These are phyloP conservation scores for Stenichneumon culpator DNA, from an alignment of 2,888 invertebrate species.

Conservation along the genomic window DNA sequence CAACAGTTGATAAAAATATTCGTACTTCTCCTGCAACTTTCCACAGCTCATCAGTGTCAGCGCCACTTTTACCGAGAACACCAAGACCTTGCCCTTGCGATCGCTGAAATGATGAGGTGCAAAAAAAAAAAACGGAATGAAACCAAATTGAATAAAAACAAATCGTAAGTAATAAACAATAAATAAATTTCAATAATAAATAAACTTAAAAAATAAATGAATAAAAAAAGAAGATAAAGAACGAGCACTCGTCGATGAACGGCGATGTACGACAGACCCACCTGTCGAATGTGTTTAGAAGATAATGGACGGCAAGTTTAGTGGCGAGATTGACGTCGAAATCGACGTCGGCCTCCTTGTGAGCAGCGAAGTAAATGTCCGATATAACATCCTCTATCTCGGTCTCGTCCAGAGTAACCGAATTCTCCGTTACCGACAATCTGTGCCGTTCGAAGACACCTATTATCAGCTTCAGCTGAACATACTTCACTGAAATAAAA, in stretches of 20 bases:
- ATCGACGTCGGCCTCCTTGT: conserved; percentile 88
- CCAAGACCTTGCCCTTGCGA: conserved; percentile 88
- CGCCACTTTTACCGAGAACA: conserved; percentile 89
- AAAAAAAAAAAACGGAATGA: neutral
- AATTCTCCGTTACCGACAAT: conserved; percentile 89
- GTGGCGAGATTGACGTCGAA: conserved; percentile 89
- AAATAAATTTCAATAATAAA: neutral
- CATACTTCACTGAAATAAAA: conserved; percentile 85
- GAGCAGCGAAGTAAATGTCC: conserved; percentile 91
- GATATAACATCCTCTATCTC: conserved; percentile 91
- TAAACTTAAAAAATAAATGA: neutral
- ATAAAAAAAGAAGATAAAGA: neutral
- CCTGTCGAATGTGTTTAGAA: conserved; percentile 90
- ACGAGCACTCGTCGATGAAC: neutral
- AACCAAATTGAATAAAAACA: neutral
- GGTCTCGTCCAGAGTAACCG: conserved; percentile 88
- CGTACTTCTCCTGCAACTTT: conserved; percentile 88
- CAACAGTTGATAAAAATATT: conserved; percentile 90
- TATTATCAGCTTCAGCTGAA: conserved; percentile 87
- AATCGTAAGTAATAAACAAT: neutral
- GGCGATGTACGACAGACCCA: conserved; percentile 80
- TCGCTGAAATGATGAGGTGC: conserved; percentile 85
- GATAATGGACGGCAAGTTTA: conserved; percentile 89
- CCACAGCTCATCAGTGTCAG: conserved; percentile 90
- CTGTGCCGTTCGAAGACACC: conserved; percentile 91